Evolutionary conservation across 2,113 vertebrate species (phyloP), one percentile per base, ranked within the genome.

Genomic region (Carettochelys insculpta): DNA sequence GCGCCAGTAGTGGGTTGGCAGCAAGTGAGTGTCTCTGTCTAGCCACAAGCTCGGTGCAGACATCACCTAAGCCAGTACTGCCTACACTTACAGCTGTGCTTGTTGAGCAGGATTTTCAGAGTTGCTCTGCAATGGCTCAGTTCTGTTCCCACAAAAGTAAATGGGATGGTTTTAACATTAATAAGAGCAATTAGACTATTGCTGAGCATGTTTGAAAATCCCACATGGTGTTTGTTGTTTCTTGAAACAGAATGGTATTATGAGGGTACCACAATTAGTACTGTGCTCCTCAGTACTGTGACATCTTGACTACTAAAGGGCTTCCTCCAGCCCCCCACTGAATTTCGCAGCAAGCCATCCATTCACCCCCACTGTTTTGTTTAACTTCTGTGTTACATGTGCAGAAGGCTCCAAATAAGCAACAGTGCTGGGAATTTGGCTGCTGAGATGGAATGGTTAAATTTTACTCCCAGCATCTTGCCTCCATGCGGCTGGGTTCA

Each of bases 1-100:
- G 99, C 1, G 99, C 99, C 8, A 99, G 99, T 98, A 99, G 99
- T 2, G 99, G 99, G 13, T 97, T 99, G 77, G 99, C 98, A 87
- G 98, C 99, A 97, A 98, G 99, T 99, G 98, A 99, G 99, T 98
- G 52, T 47, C 50, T 50, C 38, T n/a, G 1, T 16, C 17, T 78
- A 12, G 54, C 38, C 51, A 7, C 75, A 91, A 71, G 53, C 45
- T 50, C 85, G 52, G 1, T 27, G 19, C 75, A 68, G 50, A 10
- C 9, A 11, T 6, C 5, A 51, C 56, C 38, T 68, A 52, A 83
- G 56, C 47, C 47, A 34, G 1, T 2, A 38, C 53, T 82, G 5
- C 75, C n/a, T 89, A 38, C 47, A 1, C 8, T 90, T 82, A 20
- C 68, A 27, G 38, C 47, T 87, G 0, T 48, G n/a, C 3, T 0